A percentile compares a stretch with the other conserved stretches of the same genome.
These are phyloP conservation scores for Halocaridina rubra DNA, from an alignment of 2,888 invertebrate species.

Conservation along the genomic window DNA sequence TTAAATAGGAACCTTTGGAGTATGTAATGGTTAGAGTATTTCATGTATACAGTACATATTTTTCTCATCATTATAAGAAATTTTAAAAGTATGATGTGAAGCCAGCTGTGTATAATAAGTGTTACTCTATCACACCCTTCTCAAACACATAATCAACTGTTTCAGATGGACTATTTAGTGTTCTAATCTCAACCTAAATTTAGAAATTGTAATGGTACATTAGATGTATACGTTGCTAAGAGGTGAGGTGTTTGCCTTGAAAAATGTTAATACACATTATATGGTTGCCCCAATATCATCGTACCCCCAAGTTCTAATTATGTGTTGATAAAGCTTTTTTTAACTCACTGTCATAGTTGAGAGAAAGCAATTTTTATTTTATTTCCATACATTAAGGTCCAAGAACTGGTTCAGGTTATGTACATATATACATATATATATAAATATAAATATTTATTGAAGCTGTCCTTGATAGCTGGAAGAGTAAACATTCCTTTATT, in stretches of 20 bases:
- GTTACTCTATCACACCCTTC: constrained; percentile 24
- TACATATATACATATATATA: constrained; percentile 3
- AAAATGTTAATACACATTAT: constrained; percentile 26
- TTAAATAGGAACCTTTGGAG: constrained; percentile 37
- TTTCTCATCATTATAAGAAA: too few species aligned
- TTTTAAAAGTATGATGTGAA: constrained; percentile 47
- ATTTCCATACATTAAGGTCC: neutral
- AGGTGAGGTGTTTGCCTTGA: constrained; percentile 35
- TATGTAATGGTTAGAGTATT: too few species aligned
- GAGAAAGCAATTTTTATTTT: constrained; percentile 50
- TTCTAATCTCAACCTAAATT: constrained; percentile 36
- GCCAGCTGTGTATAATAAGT: constrained; percentile 58
- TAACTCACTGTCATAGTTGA: constrained; percentile 32
- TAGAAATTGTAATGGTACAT: constrained; percentile 38
- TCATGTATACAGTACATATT: too few species aligned
- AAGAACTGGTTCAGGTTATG: neutral
- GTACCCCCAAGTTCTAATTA: constrained; percentile 46
- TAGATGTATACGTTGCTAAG: constrained; percentile 43
- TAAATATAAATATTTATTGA: too few species aligned
- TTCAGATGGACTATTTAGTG: constrained; percentile 49
- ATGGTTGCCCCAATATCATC: constrained; percentile 51
- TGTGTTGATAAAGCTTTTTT: constrained; percentile 30
- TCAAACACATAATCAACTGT: constrained; percentile 33
- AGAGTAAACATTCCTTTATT: neutral
- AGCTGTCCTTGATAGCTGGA: too few species aligned